Evolutionary conservation across 1,140 invertebrate species (phyloP).

Genomic region (Papilio polytes): DNA sequence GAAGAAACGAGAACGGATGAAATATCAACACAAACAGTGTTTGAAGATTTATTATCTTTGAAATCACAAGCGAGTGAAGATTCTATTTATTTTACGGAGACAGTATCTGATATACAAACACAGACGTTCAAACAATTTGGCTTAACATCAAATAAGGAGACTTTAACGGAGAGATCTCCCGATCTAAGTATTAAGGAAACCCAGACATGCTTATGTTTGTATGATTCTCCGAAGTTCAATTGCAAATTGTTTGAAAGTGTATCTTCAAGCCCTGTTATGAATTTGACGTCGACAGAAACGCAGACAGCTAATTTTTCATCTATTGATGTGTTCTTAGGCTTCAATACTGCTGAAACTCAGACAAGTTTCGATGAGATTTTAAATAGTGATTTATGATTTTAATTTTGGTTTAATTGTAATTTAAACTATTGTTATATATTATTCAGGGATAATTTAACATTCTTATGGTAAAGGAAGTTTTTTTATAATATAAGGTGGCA

Average conservation of each 20-base stretch:
- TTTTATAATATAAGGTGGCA: too few relatives aligned
- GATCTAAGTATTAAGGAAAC: slow-evolving; percentile 75
- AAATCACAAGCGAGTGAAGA: slow-evolving; percentile 71
- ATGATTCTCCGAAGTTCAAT: slow-evolving; percentile 57
- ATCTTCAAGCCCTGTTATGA: slow-evolving; percentile 57
- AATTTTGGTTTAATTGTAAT: slow-evolving; percentile 37
- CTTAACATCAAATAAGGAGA: slow-evolving; percentile 67
- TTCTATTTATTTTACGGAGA: slow-evolving; percentile 67
- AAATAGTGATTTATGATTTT: slow-evolving; percentile 54
- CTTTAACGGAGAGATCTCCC: slow-evolving; percentile 63
- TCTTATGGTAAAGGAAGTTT: too few relatives aligned
- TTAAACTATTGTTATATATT: too few relatives aligned
- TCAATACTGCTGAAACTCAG: slow-evolving; percentile 65
- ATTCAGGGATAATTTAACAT: too few relatives aligned
- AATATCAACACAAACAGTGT: slow-evolving; percentile 73
- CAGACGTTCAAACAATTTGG: slow-evolving; percentile 74
- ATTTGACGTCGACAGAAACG: slow-evolving; percentile 68
- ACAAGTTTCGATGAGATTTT: slow-evolving; percentile 61
- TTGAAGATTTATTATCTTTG: slow-evolving; percentile 65
- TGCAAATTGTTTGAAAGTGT: slow-evolving; percentile 55
- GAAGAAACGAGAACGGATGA: slow-evolving; percentile 60
- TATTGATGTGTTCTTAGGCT: slow-evolving; percentile 58
- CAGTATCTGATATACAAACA: slow-evolving; percentile 75
- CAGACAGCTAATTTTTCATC: slow-evolving; percentile 59
- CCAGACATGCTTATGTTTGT: slow-evolving; percentile 70